Percentiles rank a stretch among this genome's conserved stretches.
These are phyloP conservation scores for Drosophila chauvacae DNA, from an alignment of 1,140 invertebrate genomes.

Conservation along the genomic window DNA sequence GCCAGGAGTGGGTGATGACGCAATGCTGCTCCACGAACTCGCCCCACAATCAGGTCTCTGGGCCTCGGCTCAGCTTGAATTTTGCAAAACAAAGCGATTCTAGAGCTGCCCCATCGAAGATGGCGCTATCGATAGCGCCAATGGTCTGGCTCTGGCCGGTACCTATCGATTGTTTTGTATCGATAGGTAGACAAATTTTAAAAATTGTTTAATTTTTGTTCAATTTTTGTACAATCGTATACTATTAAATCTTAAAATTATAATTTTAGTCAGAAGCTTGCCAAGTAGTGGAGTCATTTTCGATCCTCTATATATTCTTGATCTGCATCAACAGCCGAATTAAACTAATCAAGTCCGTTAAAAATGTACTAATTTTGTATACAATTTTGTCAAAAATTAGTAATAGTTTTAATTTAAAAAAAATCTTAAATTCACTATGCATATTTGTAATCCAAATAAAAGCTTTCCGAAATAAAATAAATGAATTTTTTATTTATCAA, in stretches of 20 bases:
- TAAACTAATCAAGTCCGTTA: no score
- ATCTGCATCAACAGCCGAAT: no score
- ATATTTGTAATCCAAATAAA: no score
- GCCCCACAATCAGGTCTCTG: constrained; percentile 17
- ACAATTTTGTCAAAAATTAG: no score
- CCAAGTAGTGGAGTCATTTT: no score
- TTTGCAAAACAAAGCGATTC: constrained; percentile 42
- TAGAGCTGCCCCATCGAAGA: constrained; percentile 6
- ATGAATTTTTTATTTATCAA: no score
- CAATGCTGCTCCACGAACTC: constrained; percentile 33
- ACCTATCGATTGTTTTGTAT: background rate
- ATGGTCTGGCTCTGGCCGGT: background rate
- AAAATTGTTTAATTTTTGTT: background rate
- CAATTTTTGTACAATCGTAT: background rate
- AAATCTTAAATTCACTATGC: no score
- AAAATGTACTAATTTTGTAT: no score
- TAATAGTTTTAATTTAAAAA: no score
- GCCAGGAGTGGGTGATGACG: constrained; percentile 34
- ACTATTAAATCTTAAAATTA: background rate
- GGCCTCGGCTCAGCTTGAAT: constrained; percentile 20
- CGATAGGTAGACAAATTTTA: background rate
- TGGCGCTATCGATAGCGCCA: constrained; percentile 1
- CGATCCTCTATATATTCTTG: no score
- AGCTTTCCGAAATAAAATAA: no score
- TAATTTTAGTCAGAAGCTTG: no score